Percentiles rank a stretch among this genome's conserved stretches.
phyloP scores from a whole-genome alignment of 2,113 vertebrate species.

The Isichthys henryi region DNA sequence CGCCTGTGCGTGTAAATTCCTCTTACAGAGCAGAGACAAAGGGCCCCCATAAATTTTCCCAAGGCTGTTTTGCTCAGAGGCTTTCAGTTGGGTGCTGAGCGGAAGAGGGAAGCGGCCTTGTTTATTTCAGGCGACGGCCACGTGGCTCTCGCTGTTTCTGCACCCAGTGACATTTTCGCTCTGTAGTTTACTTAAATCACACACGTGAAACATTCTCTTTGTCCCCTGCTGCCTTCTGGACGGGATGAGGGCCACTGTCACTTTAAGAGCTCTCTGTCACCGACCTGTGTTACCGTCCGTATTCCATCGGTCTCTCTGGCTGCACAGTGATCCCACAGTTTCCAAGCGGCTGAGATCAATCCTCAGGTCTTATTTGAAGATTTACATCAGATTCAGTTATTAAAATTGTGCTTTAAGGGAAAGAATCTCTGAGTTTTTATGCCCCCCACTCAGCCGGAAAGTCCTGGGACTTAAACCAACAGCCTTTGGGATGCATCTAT shows the following conservation, averaged over 20 bases:
- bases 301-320: background rate
- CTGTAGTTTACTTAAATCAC: background rate
- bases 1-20: background rate
- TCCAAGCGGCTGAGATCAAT: background rate
- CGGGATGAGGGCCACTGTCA: background rate
- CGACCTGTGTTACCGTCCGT: background rate
- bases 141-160: background rate
- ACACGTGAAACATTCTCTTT: background rate
- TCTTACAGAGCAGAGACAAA: background rate
- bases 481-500: background rate
- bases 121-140: background rate
- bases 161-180: background rate
- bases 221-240: background rate
- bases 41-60: constrained; percentile 1
- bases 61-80: background rate
- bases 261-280: background rate
- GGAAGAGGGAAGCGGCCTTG: background rate
- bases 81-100: background rate
- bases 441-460: background rate
- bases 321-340: background rate
- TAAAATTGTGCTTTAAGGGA: background rate
- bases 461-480: background rate
- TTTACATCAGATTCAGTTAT: background rate
- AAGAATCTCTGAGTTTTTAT: background rate
- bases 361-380: background rate